Evolutionary conservation across 2,797 vertebrate species (phyloP).

Genomic region (Tenualosa thibaudeaui): DNA sequence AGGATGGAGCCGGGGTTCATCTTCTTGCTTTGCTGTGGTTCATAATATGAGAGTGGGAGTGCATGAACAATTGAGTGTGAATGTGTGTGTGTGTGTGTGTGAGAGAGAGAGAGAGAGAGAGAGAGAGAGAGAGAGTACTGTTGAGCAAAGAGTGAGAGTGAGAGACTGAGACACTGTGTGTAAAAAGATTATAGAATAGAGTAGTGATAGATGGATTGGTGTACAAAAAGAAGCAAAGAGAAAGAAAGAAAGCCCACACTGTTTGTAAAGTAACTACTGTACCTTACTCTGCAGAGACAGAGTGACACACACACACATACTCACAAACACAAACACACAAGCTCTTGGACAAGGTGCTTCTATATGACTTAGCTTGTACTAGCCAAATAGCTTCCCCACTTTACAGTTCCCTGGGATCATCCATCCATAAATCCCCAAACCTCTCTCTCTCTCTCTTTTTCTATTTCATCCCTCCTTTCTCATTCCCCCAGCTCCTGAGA

Average conservation of each 20-base stretch:
- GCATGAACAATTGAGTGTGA: not conserved
- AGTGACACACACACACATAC: not conserved
- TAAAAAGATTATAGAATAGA: too few relatives aligned
- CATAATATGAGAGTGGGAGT: slow-evolving; percentile 29
- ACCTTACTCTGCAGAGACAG: not conserved
- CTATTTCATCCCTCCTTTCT: slow-evolving; percentile 32
- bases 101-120: slow-evolving; percentile 37
- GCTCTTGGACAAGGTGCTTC: slow-evolving; percentile 36
- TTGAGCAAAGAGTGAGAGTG: slow-evolving; percentile 26
- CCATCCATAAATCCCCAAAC: slow-evolving; percentile 59
- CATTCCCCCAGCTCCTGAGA: slow-evolving; percentile 37
- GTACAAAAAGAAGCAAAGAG: not conserved
- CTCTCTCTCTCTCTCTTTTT: slow-evolving; percentile 36
- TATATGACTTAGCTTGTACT: slow-evolving; percentile 54
- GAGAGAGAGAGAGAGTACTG: not conserved
- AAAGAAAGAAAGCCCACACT: slow-evolving; percentile 10
- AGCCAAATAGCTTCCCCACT: slow-evolving; percentile 57
- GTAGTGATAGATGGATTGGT: slow-evolving; percentile 32
- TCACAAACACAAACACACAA: slow-evolving; percentile 5
- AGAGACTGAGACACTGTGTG: not conserved
- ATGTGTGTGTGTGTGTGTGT: too few relatives aligned
- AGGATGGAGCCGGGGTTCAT: not conserved
- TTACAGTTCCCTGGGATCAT: slow-evolving; percentile 59
- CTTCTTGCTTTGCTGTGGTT: not conserved
- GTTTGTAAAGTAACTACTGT: not conserved